A percentile compares a stretch with the other conserved stretches of the same genome.
Evolutionary conservation across 23 tunicate genomes (phyloP).

Genomic region (Ascidia mentula): DNA sequence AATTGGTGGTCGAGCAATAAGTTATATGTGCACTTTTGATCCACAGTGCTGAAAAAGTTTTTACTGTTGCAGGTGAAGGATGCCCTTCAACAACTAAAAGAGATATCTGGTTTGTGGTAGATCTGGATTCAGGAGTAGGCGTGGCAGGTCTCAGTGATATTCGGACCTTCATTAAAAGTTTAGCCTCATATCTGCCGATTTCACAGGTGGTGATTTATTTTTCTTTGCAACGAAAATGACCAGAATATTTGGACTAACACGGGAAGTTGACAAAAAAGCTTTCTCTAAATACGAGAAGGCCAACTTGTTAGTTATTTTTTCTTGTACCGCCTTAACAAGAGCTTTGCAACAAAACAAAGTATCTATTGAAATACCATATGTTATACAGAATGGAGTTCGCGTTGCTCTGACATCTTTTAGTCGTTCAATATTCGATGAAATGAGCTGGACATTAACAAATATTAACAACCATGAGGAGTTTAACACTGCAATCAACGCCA

Average conservation of each 20-base stretch:
- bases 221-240: no score
- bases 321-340: no score
- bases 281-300: no score
- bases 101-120: slow-evolving; percentile 69
- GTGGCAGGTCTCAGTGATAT: slow-evolving; percentile 25
- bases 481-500: slow-evolving; percentile 36
- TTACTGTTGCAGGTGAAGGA: slow-evolving; percentile 53
- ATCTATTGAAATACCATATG: no score
- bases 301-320: no score
- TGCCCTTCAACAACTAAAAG: slow-evolving; percentile 45
- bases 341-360: no score
- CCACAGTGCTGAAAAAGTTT: no score
- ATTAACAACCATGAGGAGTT: slow-evolving; percentile 27
- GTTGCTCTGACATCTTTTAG: slow-evolving; percentile 65
- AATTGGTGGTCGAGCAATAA: no score
- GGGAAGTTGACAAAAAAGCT: no score
- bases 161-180: slow-evolving; percentile 28
- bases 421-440: slow-evolving; percentile 18
- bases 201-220: no score
- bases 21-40: no score
- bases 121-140: slow-evolving; percentile 28
- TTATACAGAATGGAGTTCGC: slow-evolving; percentile 30
- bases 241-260: no score
- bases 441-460: slow-evolving; percentile 38
- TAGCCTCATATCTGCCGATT: slow-evolving; percentile 41